Evolutionary conservation across 2,888 invertebrate species (phyloP), one percentile per base, ranked within the genome.

Genomic region (Eilema caniola): DNA sequence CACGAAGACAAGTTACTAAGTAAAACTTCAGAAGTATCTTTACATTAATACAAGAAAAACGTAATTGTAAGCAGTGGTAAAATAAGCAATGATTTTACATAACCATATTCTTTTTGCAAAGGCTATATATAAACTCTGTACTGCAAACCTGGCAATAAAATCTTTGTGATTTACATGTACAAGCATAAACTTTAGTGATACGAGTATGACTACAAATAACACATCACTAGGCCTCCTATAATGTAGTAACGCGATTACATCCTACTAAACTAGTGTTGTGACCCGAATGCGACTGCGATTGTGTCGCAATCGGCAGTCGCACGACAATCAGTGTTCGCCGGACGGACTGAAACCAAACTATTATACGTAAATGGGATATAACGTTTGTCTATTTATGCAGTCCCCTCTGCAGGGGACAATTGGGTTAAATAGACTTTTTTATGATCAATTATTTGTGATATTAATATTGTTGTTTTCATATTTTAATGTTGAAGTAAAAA

Each of bases 351-450:
- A 90, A 87, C 86, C 85, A 85, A 86, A 88, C 92, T 86, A 92
- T 92, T 93, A 92, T 86, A 86, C 90, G 89, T 90, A 93, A 93
- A 93, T 92, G 93, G 93, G 92, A 90, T 91, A 92, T 89, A 85
- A 77, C 85, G 85, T 90, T 90, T 87, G 90, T 88, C 91, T 91
- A 91, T 89, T 88, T 88, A 88, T 82, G 71, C 72, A 78, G 83
- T 84, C 90, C 91, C 90, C 86, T 83, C 82, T 77, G 65, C 16
- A 67, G 82, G 59, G 75, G 67, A 72, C 67, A 73, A 62, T 56
- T 12, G 72, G 64, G 59, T 63, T 31, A 23, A 62, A 68, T 62
- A 23, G 65, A 68, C 41, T 65, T 56, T 65, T 53, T 59, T 66
- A 53, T 37, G n/a, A n/a, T 10, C n/a, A n/a, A n/a, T 53, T 53